Conservation (phyloP, 2,888 invertebrate species). For the Synergus gifuensis region DNA sequence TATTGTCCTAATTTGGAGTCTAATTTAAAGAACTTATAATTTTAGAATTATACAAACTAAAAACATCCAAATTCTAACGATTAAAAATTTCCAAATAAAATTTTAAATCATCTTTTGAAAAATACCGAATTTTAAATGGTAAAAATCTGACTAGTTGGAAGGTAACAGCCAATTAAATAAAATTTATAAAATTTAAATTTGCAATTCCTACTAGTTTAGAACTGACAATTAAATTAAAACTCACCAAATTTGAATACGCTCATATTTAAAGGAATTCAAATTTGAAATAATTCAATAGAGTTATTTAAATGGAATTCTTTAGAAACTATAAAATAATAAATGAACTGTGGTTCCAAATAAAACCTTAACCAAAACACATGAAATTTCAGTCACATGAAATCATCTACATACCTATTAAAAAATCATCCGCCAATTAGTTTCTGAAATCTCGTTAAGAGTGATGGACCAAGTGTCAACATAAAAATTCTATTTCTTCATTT, state of each 20-base stretch:
- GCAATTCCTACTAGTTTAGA: not conserved
- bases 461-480: too few species aligned
- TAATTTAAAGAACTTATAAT: too few species aligned
- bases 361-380: not conserved
- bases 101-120: not conserved
- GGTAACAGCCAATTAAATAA: too few species aligned
- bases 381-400: constrained; percentile 7
- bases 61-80: not conserved
- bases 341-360: not conserved
- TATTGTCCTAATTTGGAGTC: too few species aligned
- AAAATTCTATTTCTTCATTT: not conserved
- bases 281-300: not conserved
- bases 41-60: too few species aligned
- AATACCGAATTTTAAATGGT: too few species aligned
- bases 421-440: not conserved
- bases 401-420: not conserved
- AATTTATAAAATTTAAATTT: too few species aligned
- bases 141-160: too few species aligned
- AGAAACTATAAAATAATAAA: not conserved
- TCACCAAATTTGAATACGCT: not conserved
- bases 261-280: not conserved
- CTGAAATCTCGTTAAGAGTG: not conserved
- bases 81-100: not conserved
- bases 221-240: not conserved
- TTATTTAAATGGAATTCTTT: not conserved